Evolutionary conservation across 2,113 vertebrate species (phyloP).

Genomic region (Dendropsophus ebraccatus): DNA sequence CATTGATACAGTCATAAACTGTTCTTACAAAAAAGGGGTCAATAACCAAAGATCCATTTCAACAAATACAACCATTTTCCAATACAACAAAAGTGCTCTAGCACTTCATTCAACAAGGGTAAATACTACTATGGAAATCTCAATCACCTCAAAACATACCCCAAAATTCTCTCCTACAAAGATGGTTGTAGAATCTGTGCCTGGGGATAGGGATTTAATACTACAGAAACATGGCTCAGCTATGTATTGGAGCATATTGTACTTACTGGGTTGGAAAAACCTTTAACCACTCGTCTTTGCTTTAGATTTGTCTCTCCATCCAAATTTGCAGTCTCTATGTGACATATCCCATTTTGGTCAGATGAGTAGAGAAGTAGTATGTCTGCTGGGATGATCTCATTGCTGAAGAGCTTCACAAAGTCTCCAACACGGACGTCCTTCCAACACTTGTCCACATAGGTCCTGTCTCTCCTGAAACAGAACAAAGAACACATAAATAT

Average conservation of each 20-base stretch:
- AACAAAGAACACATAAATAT: not conserved
- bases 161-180: not conserved
- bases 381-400: constrained; percentile 90
- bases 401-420: constrained; percentile 85
- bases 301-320: constrained; percentile 96
- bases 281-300: constrained; percentile 76
- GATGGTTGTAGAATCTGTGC: too few species aligned
- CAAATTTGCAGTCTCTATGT: constrained; percentile 87
- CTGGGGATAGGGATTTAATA: not conserved
- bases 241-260: not conserved
- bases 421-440: constrained; percentile 90
- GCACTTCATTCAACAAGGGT: not conserved
- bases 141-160: not conserved
- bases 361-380: constrained; percentile 88
- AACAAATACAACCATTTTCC: too few species aligned
- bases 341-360: constrained; percentile 82
- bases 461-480: constrained; percentile 72
- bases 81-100: too few species aligned
- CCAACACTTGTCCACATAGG: constrained; percentile 82
- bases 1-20: too few species aligned
- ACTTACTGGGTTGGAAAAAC: constrained; percentile 71
- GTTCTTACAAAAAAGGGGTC: too few species aligned
- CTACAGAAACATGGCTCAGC: not conserved
- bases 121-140: not conserved
- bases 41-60: too few species aligned